A percentile compares a stretch with the other conserved stretches of the same genome.
These are phyloP conservation scores for Onychostoma macrolepis DNA, from an alignment of 2,113 vertebrate genomes.

Conservation along the genomic window DNA sequence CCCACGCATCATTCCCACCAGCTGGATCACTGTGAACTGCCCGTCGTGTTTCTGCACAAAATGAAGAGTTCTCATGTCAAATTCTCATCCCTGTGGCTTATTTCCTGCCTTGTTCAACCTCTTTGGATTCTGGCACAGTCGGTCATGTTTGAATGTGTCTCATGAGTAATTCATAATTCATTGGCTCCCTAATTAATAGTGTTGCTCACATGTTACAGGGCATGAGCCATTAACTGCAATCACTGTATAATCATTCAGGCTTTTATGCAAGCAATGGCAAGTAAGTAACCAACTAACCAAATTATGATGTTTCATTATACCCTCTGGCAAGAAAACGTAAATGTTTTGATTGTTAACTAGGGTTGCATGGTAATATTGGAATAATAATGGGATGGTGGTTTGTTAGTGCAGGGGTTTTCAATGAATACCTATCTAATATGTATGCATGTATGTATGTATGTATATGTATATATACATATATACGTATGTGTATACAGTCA, in stretches of 20 bases:
- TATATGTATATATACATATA: too few relatives aligned
- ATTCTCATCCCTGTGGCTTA: conserved; percentile 3
- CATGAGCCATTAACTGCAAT: conserved; percentile 39
- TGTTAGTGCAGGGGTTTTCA: not conserved
- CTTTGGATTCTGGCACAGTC: conserved; percentile 34
- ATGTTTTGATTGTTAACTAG: not conserved
- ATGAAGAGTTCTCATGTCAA: conserved; percentile 33
- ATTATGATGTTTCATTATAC: conserved; percentile 53
- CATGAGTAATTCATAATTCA: conserved; percentile 54
- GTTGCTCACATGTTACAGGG: conserved; percentile 34
- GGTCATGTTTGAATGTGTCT: conserved; percentile 8
- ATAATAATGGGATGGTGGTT: not conserved
- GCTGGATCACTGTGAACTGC: conserved; percentile 96
- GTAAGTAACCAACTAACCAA: conserved; percentile 14
- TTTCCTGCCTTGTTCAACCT: not conserved
- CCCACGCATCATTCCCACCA: conserved; percentile 95
- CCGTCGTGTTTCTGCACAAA: conserved; percentile 91
- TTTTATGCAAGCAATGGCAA: conserved; percentile 50
- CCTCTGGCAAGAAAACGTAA: not conserved
- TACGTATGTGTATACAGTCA: too few relatives aligned
- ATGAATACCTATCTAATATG: too few relatives aligned
- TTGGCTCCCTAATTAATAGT: conserved; percentile 50
- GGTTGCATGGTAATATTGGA: conserved; percentile 3
- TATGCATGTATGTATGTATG: too few relatives aligned
- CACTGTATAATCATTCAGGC: conserved; percentile 49